phyloP scores from a whole-genome alignment of 2,888 invertebrate genomes.

The Liodrosophila aerea region DNA sequence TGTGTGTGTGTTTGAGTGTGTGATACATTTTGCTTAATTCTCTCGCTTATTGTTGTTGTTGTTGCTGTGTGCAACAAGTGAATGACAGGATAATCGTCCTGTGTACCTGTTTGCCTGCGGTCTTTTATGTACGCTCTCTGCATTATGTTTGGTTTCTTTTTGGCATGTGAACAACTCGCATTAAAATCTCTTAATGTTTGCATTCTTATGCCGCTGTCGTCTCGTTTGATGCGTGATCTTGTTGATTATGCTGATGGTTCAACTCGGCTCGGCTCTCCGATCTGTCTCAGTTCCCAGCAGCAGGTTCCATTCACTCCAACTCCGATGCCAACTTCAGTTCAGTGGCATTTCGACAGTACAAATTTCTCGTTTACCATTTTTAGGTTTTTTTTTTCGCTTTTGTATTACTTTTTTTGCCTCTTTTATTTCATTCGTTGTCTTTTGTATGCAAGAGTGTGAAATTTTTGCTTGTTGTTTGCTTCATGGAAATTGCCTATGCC shows the following conservation, averaged over 20 bases:
- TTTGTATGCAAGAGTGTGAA: constrained; percentile 67
- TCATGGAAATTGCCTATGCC: constrained; percentile 74
- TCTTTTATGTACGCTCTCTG: constrained; percentile 15
- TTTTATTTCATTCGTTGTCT: constrained; percentile 18
- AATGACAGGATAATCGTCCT: constrained; percentile 77
- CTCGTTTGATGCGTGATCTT: constrained; percentile 77
- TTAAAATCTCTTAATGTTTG: constrained; percentile 75
- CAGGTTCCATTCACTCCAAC: constrained; percentile 48
- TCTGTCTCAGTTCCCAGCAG: constrained; percentile 23
- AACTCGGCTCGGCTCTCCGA: constrained; percentile 11
- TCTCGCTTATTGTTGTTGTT: constrained; percentile 3
- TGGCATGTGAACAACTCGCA: constrained; percentile 77
- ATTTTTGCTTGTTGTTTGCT: constrained; percentile 63
- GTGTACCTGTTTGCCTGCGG: constrained; percentile 67
- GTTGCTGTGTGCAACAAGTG: constrained; percentile 66
- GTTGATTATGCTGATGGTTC: constrained; percentile 71
- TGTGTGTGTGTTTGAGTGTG: constrained; percentile 21
- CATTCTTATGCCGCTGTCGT: constrained; percentile 75
- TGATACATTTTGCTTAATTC: constrained; percentile 46
- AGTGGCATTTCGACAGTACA: constrained; percentile 63
- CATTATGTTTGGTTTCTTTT: constrained; percentile 34
- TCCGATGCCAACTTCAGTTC: constrained; percentile 32
- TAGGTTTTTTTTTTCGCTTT: constrained; percentile 2
- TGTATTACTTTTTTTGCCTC: constrained; percentile 19
- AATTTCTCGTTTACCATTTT: constrained; percentile 52